Base-by-base conservation (phyloP, 2,888 invertebrate genomes). In the Sclerodermus sp. region DNA sequence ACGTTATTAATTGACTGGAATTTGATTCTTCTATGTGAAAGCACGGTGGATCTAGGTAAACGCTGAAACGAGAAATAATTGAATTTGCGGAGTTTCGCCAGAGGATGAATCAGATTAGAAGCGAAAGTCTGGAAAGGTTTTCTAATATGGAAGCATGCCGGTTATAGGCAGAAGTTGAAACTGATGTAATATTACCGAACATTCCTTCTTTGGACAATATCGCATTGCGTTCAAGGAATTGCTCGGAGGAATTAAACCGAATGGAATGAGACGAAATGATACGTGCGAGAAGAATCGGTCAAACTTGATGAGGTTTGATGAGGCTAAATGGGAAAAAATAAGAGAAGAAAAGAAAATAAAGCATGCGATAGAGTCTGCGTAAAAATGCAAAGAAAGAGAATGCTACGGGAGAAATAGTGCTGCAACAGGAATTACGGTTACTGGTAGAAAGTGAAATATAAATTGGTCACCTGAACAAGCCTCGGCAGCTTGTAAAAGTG, bases 381-480 rank as follows among this genome's bases (percentile, higher is more conserved):
- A n/a, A 39, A 41, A 30, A 37, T 18, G 30, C 41, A 42, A 42
- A 49, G 37, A 60, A 51, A 29, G 47, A 50, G 43, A 47, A 37
- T 41, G 42, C 45, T 49, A 45, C 31, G 45, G 47, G 47, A 47
- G 53, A 48, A 45, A 43, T 42, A 45, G 14, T 49, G 46, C 43
- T 17, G 52, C 42, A 39, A 42, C 44, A 23, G 49, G 46, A 50
- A 64, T 60, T 62, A 58, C 59, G 57, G 54, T 57, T 54, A 34
- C 34, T 50, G 47, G 57, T 71, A 71, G 71, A 72, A 72, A 72
- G 71, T 68, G 49, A 66, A 62, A 52, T 62, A 67, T 56, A 59
- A 55, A 56, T 60, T 58, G 56, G 47, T 47, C 45, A 41, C 15
- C 40, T n/a, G 43, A 53, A 50, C 58, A 57, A 45, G 49, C 53